phyloP scores from a whole-genome alignment of 2,888 invertebrate genomes.

The Hirtodrosophila confusa region DNA sequence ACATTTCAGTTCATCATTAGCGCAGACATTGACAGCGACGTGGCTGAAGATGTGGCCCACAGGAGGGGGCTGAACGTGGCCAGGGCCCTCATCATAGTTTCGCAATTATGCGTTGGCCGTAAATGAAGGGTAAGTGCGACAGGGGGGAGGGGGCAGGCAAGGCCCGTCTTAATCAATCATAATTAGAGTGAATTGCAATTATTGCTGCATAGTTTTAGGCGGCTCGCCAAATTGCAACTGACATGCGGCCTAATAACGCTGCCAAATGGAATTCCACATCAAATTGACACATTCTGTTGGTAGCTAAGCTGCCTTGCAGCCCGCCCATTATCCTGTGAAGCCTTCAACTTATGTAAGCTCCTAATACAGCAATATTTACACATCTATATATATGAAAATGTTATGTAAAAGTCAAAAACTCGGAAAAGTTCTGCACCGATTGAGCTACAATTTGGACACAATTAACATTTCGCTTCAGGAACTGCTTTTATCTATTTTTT shows the following conservation, averaged over 20 bases:
- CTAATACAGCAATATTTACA: too few species aligned
- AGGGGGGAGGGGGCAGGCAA: background rate
- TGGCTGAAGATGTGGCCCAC: slow-evolving; percentile 2
- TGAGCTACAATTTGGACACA: too few species aligned
- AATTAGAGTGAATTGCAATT: slow-evolving; percentile 79
- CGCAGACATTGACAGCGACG: slow-evolving; percentile 69
- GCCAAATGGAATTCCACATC: slow-evolving; percentile 12
- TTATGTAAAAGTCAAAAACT: too few species aligned
- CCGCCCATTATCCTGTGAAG: too few species aligned
- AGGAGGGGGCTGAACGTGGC: slow-evolving; percentile 23
- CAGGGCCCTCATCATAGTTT: slow-evolving; percentile 65
- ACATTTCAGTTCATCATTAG: slow-evolving; percentile 78
- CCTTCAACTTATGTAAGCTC: too few species aligned
- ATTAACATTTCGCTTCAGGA: too few species aligned
- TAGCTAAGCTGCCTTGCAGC: background rate
- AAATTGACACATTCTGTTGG: background rate
- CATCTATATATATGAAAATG: too few species aligned
- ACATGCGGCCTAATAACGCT: slow-evolving; percentile 51
- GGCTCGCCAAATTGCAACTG: slow-evolving; percentile 64
- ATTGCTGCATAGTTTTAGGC: slow-evolving; percentile 67
- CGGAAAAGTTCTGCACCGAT: too few species aligned
- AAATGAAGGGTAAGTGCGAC: background rate
- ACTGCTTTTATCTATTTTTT: too few species aligned
- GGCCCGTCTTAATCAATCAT: slow-evolving; percentile 68
- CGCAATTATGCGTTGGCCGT: slow-evolving; percentile 60